Base-by-base conservation (phyloP, 2,113 vertebrate species). In the Neodon shergylaensis region DNA sequence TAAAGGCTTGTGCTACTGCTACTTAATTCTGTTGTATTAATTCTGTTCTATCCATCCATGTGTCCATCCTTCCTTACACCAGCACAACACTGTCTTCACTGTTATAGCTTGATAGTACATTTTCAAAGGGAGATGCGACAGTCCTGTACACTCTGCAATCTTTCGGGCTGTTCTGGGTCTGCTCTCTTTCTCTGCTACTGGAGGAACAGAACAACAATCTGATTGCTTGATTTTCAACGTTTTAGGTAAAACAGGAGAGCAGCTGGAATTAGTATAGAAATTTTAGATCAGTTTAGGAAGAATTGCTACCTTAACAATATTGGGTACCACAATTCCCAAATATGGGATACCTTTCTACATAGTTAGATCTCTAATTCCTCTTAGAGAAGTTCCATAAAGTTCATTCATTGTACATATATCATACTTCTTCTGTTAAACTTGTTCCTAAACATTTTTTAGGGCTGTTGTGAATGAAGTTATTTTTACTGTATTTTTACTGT, bases 111-210 rank as follows among this genome's bases (percentile, higher is more conserved):
- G 68, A 83, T 1, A 92, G 4, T 42, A 86, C 33, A 1, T 61
- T 95, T 95, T 88, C 47, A 94, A 95, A 84, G 39, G 73, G 9
- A 8, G 2, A 83, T 52, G 22, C 68, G 28, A 91, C 95, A 79
- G 42, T 61, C 5, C 21, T 96, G n/a, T 31, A 73, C 36, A 12
- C 49, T 63, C 65, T 10, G 88, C 22, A 33, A 21, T 63, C 52
- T 3, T 88, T 88, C 68, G 44, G 54, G 1, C 39, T 95, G 21
- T 79, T 49, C 21, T 92, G 24, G 10, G 47, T 47, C 76, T 73
- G 4, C 19, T 39, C 36, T 85, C 44, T 66, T 54, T 24, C 76
- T 86, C 36, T 86, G 11, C 44, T 54, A 54, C 49, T 39, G 65
- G 4, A 77, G 26, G 42, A 93, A 54, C 19, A 77, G 44, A 65